These are phyloP conservation scores for Gymnocypris eckloni DNA, from an alignment of 2,797 vertebrate genomes.

Conservation along the genomic window DNA sequence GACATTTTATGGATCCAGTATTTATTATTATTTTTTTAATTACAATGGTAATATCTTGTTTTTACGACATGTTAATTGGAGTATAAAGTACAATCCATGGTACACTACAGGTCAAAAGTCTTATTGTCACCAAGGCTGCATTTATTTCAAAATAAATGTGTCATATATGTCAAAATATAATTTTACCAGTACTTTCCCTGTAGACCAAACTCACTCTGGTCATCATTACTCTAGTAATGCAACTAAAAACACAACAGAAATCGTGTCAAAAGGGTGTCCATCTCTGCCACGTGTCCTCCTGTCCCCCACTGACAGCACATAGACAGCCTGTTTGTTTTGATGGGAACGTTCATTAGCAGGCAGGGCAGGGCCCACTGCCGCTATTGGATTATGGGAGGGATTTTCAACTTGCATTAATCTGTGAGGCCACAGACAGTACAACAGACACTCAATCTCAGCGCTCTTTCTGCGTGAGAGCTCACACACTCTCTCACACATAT, in stretches of 20 bases:
- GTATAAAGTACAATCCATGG: neutral
- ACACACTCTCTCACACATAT: neutral
- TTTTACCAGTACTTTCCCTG: neutral
- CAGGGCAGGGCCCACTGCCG: constrained; percentile 73
- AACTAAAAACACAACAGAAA: neutral
- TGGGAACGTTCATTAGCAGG: constrained; percentile 5
- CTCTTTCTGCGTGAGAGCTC: constrained; percentile 55
- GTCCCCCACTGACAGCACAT: neutral
- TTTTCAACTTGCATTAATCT: constrained; percentile 88
- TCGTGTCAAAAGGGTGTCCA: neutral
- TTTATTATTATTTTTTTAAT: neutral
- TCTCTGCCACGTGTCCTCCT: neutral
- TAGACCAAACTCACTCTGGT: neutral
- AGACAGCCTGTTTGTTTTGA: neutral
- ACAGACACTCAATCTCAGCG: constrained; percentile 74
- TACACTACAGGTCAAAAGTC: neutral
- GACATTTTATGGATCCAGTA: neutral
- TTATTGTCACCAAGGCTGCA: neutral
- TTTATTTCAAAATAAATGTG: neutral
- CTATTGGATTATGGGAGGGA: constrained; percentile 92
- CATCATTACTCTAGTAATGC: neutral
- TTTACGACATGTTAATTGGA: neutral
- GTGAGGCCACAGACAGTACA: constrained; percentile 79
- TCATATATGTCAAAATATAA: neutral
- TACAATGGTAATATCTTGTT: neutral